Evolutionary conservation across 1,140 invertebrate genomes (phyloP), one percentile per base, ranked within the genome.

Genomic region (Drosophila dunni): DNA sequence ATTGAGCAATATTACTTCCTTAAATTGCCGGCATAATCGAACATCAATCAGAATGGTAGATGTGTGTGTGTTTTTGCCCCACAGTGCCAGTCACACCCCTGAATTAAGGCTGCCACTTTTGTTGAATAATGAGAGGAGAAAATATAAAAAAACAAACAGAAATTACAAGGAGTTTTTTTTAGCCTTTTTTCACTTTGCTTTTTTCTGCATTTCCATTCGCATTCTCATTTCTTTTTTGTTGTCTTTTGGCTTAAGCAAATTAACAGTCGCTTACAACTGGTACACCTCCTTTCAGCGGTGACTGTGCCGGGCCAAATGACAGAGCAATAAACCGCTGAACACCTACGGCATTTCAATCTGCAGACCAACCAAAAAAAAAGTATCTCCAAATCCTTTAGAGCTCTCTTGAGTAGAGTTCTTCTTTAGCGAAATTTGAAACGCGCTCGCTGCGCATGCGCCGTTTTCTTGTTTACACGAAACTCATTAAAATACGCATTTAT

Each of bases 401-500:
- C 34, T 51, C 17, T 40, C 6, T 24, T 7, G 13, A 38, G 40
- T 13, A n/a, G 40, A 10, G 5, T n/a, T 13, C 11, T 20, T 7
- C 45, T 48, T 15, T 48, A 4, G 45, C 45, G 70, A 79, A 61
- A 79, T 66, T 74, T 77, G 64, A 73, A 77, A 61, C 56, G 68
- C 64, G 68, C 11, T 40, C 38, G 38, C n/a, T 40, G 38, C 38
- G 38, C 77, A 75, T 83, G 81, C 77, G 60, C 68, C 71, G 79
- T 68, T 74, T 74, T 78, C 86, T 79, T 85, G 81, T 90, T 90
- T 90, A 90, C 85, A 90, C 81, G 81, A 90, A 90, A 90, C 85
- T 90, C 85, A 90, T 90, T 90, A 90, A 85, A 90, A 86, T 85
- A 77, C 66, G 81, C 86, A 90, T 90, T 90, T 90, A 90, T 90